Conservation (phyloP, 2,113 vertebrate genomes). For the Thomomys bottae region DNA sequence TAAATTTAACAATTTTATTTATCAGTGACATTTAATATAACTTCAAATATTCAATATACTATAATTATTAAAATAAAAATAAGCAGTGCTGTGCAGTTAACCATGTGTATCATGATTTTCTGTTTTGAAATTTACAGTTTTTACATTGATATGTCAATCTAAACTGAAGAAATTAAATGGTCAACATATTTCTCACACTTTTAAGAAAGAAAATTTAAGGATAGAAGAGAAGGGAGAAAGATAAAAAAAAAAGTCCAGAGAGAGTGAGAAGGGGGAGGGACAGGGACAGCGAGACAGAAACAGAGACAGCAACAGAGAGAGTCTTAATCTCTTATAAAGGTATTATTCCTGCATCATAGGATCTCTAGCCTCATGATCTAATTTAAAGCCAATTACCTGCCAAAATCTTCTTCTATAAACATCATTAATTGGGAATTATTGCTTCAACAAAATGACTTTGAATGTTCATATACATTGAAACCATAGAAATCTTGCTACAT, state of each 20-base stretch:
- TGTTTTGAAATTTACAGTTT: neutral
- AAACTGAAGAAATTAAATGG: neutral
- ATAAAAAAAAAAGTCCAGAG: neutral
- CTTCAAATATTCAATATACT: neutral
- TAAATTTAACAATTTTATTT: slow-evolving; percentile 23
- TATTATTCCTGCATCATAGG: too few species aligned
- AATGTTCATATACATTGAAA: neutral
- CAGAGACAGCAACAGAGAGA: too few species aligned
- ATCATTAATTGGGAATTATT: neutral
- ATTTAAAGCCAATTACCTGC: neutral
- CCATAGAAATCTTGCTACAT: neutral
- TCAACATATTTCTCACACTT: neutral
- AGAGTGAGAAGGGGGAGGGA: neutral
- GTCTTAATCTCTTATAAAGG: too few species aligned
- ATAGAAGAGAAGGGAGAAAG: neutral
- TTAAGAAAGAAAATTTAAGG: neutral
- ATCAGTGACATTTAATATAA: neutral
- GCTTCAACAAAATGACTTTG: neutral
- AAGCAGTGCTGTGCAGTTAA: too few species aligned
- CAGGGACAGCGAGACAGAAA: too few species aligned
- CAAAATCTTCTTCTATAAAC: neutral
- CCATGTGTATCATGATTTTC: too few species aligned
- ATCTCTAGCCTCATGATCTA: too few species aligned
- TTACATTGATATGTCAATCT: neutral
- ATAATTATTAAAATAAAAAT: neutral